Evolutionary conservation across 2,888 invertebrate species (phyloP), one percentile per base, ranked within the genome.

Genomic region (Heteropelma amictum): DNA sequence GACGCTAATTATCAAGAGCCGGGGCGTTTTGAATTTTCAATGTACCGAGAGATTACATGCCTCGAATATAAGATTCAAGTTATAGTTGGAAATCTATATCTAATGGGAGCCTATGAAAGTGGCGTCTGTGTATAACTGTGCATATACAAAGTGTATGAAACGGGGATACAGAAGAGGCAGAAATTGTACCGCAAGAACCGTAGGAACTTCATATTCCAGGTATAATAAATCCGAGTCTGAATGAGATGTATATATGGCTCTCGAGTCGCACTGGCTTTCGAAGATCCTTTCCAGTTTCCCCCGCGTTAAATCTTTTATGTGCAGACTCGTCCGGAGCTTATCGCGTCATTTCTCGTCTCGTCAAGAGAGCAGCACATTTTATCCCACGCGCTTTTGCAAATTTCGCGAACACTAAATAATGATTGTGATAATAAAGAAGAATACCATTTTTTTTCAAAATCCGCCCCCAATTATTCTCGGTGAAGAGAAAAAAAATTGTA

Each of bases 1-100:
- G 67, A 65, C 64, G 60, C 72, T 77, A 78, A 78, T 78, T 75
- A 72, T 75, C 60, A 64, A 78, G 56, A 53, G 60, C 60, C 69
- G 40, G 65, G 65, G 42, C 63, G 42, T 56, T 54, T 23, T 61
- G 49, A 67, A 45, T 76, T 67, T 38, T 26, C 38, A 42, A 65
- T 58, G 51, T 54, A 19, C 42, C n/a, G 21, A 35, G 30, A 26
- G 26, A 65, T 49, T n/a, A n/a, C n/a, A n/a, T n/a, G n/a, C n/a
- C n/a, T n/a, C n/a, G n/a, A n/a, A n/a, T n/a, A n/a, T n/a, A n/a
- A n/a, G n/a, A n/a, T n/a, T n/a, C n/a, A n/a, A n/a, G n/a, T n/a
- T n/a, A n/a, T n/a, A n/a, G n/a, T n/a, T n/a, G n/a, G n/a, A n/a
- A n/a, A n/a, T n/a, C n/a, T n/a, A n/a, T n/a, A n/a, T n/a, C n/a